These are phyloP conservation scores for Enteromius viviparus DNA, from an alignment of 2,797 vertebrate genomes.

Conservation along the genomic window DNA sequence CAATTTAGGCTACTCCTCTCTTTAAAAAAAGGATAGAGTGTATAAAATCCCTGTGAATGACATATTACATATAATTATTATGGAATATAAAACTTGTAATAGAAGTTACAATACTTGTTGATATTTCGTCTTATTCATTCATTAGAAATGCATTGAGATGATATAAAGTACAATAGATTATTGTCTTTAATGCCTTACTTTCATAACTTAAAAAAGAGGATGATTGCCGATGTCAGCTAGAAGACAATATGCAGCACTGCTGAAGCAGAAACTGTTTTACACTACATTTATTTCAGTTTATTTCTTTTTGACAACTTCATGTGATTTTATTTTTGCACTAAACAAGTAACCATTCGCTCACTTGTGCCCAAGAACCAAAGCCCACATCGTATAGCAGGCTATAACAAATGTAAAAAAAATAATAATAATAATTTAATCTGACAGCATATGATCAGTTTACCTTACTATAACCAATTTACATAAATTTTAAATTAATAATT, in stretches of 20 bases:
- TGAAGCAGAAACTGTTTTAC: not conserved
- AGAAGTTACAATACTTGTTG: not conserved
- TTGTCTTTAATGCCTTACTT: not conserved
- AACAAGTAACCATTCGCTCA: not conserved
- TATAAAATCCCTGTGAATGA: not conserved
- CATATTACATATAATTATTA: not conserved
- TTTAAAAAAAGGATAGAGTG: constrained; percentile 1
- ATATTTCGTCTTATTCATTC: not conserved
- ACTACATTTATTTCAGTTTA: not conserved
- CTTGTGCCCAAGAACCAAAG: not conserved
- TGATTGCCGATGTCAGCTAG: not conserved
- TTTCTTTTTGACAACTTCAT: not conserved
- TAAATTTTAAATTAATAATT: not conserved
- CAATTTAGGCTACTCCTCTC: not conserved
- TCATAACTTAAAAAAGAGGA: not conserved
- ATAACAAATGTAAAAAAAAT: not conserved
- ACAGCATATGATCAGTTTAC: not conserved
- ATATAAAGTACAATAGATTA: not conserved
- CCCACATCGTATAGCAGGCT: not conserved
- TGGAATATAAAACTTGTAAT: not conserved
- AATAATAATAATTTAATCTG: not conserved
- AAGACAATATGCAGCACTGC: not conserved
- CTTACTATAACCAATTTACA: not conserved
- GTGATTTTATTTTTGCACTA: not conserved
- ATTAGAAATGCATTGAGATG: not conserved